Conservation (phyloP, 1,140 invertebrate species). For the Microvelia longipes region DNA sequence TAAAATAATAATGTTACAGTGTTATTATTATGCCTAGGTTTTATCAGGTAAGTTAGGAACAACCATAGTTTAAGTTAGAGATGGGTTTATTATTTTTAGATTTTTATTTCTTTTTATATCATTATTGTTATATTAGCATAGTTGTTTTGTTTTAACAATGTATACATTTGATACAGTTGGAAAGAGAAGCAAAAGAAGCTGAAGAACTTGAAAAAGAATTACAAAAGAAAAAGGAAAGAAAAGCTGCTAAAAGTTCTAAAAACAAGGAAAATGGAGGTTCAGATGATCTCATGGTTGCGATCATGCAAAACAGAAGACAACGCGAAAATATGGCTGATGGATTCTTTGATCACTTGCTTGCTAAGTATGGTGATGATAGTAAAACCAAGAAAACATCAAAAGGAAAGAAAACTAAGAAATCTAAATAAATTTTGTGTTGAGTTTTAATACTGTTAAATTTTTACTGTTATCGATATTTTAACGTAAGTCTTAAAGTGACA, state of each 20-base stretch:
- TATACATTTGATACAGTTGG: neutral
- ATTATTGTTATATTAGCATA: neutral
- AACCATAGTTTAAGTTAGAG: neutral
- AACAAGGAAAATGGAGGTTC: neutral
- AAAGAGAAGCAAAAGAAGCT: conserved; percentile 10
- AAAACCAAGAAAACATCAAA: neutral
- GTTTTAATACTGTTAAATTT: too few relatives aligned
- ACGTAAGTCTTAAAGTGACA: too few relatives aligned
- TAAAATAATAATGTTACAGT: too few relatives aligned
- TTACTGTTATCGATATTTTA: too few relatives aligned
- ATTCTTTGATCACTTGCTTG: conserved; percentile 11
- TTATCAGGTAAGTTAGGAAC: too few relatives aligned
- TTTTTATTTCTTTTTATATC: neutral
- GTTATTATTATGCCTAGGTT: too few relatives aligned
- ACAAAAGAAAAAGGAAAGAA: conserved; percentile 9
- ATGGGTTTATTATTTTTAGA: neutral
- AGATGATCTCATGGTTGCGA: conserved; percentile 3
- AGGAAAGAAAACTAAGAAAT: conserved; percentile 1
- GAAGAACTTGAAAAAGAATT: conserved; percentile 8
- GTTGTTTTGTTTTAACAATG: neutral
- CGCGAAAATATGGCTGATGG: conserved; percentile 7
- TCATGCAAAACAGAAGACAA: conserved; percentile 9
- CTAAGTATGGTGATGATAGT: conserved; percentile 9
- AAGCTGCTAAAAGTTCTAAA: neutral
- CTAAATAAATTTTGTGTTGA: too few relatives aligned